Conservation (phyloP, 2,113 vertebrate genomes). For the Pedionomus torquatus region DNA sequence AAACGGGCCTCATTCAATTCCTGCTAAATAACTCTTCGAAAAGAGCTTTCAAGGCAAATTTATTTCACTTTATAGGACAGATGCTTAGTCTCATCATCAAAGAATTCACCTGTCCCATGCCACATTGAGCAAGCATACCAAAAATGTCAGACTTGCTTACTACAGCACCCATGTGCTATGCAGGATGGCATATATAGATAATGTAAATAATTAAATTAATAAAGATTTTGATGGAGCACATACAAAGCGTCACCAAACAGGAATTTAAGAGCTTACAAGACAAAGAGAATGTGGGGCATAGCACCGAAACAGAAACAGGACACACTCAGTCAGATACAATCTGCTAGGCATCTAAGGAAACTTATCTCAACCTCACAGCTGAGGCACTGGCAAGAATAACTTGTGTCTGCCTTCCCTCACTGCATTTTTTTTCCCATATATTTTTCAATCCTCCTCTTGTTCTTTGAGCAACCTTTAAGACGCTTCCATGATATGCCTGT, state of each 20-base stretch:
- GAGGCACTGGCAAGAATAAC: not conserved
- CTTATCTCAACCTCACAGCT: not conserved
- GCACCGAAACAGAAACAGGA: not conserved
- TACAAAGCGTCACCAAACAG: not conserved
- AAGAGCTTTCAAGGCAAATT: not conserved
- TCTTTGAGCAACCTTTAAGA: not conserved
- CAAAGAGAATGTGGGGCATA: not conserved
- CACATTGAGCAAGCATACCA: not conserved
- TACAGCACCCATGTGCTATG: not conserved
- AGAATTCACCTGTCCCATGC: not conserved
- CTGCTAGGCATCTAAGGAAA: not conserved
- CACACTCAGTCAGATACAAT: not conserved
- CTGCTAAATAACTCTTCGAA: not conserved
- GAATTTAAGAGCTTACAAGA: not conserved
- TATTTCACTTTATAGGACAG: not conserved
- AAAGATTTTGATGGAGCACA: not conserved
- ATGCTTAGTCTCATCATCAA: not conserved
- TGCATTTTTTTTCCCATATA: not conserved
- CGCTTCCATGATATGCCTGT: not conserved
- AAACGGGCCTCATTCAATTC: not conserved
- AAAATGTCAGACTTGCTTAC: not conserved
- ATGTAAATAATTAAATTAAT: slow-evolving; percentile 11
- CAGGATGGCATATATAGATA: not conserved
- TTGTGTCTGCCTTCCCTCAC: not conserved
- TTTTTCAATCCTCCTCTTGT: not conserved